Evolutionary conservation across 2,113 vertebrate species (phyloP).

Genomic region (Coptodon bakossiorum): DNA sequence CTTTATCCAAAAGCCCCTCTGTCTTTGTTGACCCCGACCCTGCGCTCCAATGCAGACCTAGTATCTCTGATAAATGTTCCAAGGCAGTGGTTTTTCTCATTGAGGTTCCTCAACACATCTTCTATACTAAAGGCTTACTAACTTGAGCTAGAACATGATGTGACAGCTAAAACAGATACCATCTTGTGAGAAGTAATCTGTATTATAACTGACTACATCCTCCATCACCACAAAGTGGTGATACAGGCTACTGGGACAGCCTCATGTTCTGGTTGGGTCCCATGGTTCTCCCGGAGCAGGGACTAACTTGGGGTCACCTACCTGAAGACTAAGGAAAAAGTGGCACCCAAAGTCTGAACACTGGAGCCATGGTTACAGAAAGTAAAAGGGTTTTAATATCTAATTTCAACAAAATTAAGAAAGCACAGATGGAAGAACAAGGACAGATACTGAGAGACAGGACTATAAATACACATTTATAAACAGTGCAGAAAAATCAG

Average conservation of each 20-base stretch:
- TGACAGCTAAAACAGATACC: neutral
- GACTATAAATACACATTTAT: neutral
- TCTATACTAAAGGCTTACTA: neutral
- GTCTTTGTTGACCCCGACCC: neutral
- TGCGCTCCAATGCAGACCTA: neutral
- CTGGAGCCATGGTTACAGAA: neutral
- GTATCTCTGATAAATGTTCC: neutral
- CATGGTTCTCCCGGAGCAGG: neutral
- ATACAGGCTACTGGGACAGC: neutral
- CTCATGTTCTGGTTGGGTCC: neutral
- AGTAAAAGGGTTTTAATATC: neutral
- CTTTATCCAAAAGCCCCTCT: neutral
- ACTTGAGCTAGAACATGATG: neutral
- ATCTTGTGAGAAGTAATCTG: neutral
- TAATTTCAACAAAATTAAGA: neutral
- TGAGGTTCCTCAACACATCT: neutral
- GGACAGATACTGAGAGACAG: neutral
- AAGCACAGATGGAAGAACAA: neutral
- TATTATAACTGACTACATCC: neutral
- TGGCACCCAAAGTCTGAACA: neutral
- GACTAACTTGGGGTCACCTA: neutral
- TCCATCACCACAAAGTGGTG: neutral
- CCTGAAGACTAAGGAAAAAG: neutral
- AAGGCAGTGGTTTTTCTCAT: neutral
- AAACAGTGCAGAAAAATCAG: neutral